Evolutionary conservation across 2,888 invertebrate genomes (phyloP), one percentile per base, ranked within the genome.

Genomic region (Macroteleia sp.): DNA sequence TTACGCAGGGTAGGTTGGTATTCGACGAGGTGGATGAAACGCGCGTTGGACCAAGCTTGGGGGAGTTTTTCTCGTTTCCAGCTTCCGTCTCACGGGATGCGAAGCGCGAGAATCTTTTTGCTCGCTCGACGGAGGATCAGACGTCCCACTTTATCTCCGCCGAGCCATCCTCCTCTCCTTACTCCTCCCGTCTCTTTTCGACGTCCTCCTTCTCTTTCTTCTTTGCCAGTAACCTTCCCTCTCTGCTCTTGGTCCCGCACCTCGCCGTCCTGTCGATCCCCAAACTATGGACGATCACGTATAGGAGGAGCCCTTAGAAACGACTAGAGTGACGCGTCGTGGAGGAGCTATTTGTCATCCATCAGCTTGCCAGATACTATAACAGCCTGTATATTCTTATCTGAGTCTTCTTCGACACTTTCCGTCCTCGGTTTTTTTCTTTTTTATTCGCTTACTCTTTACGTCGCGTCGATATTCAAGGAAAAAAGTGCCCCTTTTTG

Each of bases 241-340:
- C 50, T 12, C 61, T 22, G 52, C 77, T 48, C 34, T 48, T 16
- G 46, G 56, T 46, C 75, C 46, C 69, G 59, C 41, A 28, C 54
- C 69, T 46, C 69, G 48, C 66, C 71, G 39, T 62, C 62, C 61
- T 66, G 77, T 77, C 77, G 77, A 77, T 73, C 52, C 57, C 67
- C 80, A 74, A 85, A 81, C 86, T 86, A 85, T 87, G 85, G 86
- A 86, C 86, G 89, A 90, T 90, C 90, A 88, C 89, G 88, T 90
- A 90, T 88, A 90, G 89, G 88, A 88, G 87, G 86, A 88, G 86
- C 85, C 86, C 86, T 86, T 82, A 84, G 87, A 86, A 89, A 84
- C 88, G 92, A 92, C 92, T 92, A 92, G 92, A 93, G 93, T 93
- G 89, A 89, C 89, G 89, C 86, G 87, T 88, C 88, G 87, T 90